A percentile compares a stretch with the other conserved stretches of the same genome.
These are phyloP conservation scores for Luidia sarsii DNA, from an alignment of 53 echinoderm and acorn worm species.

Conservation along the genomic window DNA sequence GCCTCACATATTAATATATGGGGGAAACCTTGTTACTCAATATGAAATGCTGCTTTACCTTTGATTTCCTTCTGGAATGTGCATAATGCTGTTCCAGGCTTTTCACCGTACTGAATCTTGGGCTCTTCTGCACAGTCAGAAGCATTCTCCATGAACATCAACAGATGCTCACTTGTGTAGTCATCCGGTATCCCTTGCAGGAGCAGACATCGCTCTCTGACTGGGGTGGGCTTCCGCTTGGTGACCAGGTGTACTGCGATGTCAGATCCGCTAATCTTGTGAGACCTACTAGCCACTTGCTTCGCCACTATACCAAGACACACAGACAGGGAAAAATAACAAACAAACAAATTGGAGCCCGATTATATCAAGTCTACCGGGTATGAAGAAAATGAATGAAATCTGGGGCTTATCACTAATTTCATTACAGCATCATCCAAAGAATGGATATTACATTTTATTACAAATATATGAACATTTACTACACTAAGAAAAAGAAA, in stretches of 20 bases:
- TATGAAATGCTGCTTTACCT: slow-evolving; percentile 18
- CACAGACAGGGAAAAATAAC: not conserved
- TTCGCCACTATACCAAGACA: not conserved
- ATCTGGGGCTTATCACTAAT: not conserved
- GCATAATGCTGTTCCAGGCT: slow-evolving; percentile 41
- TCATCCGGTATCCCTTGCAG: slow-evolving; percentile 49
- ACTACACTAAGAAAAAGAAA: not conserved
- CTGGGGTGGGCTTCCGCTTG: slow-evolving; percentile 41
- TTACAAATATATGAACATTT: not conserved
- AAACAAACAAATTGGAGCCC: not conserved
- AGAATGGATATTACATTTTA: not conserved
- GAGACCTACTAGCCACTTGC: not conserved
- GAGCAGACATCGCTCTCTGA: slow-evolving; percentile 29
- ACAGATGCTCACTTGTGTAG: slow-evolving; percentile 4
- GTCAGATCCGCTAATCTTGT: not conserved
- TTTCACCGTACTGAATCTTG: slow-evolving; percentile 36
- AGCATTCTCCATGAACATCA: slow-evolving; percentile 27
- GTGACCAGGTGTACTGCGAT: slow-evolving; percentile 12
- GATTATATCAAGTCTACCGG: not conserved
- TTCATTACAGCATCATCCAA: not conserved
- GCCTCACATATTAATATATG: no score
- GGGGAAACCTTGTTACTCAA: no score
- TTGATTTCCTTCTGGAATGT: slow-evolving; percentile 11
- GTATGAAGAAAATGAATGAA: not conserved
- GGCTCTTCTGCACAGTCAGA: slow-evolving; percentile 31